phyloP scores from a whole-genome alignment of 23 tunicate genomes.

The Trididemnum nubilum region DNA sequence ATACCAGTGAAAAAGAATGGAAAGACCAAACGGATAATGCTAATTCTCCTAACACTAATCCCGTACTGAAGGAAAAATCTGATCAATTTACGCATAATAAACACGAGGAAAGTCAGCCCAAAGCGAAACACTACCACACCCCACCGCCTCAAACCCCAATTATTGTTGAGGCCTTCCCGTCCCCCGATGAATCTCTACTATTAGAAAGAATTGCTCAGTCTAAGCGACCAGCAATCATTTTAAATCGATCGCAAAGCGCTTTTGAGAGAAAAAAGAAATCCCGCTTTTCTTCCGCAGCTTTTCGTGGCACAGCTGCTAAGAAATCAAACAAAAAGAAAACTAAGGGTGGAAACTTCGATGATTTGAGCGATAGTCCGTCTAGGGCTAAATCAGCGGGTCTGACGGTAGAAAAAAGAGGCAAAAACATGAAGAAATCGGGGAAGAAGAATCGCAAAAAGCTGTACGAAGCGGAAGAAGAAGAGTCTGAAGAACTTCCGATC shows the following conservation, averaged over 20 bases:
- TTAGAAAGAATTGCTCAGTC: conserved; percentile 21
- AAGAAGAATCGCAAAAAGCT: not conserved
- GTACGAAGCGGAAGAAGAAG: conserved; percentile 10
- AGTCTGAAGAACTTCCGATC: not conserved
- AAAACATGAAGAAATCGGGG: not conserved
- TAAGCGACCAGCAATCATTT: not conserved
- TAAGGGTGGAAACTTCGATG: not conserved
- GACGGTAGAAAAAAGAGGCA: conserved; percentile 43
- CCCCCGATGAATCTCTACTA: conserved; percentile 23
- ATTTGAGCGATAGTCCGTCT: not conserved
- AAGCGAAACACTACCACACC: conserved; percentile 1
- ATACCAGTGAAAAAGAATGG: not conserved
- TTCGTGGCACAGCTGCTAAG: not conserved
- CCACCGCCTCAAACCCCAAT: conserved; percentile 42
- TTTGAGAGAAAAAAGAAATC: conserved; percentile 32
- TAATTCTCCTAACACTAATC: not conserved
- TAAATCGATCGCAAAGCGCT: conserved; percentile 30
- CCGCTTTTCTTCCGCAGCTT: not conserved
- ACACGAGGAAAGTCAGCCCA: no score
- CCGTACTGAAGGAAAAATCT: not conserved
- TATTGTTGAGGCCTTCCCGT: conserved; percentile 66
- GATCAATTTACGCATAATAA: no score
- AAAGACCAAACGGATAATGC: not conserved
- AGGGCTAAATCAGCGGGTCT: conserved; percentile 73
- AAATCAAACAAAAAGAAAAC: conserved; percentile 9